A percentile compares a stretch with the other conserved stretches of the same genome.
Evolutionary conservation across 2,888 invertebrate species (phyloP).

Genomic region (Orthonevra nobilis): DNA sequence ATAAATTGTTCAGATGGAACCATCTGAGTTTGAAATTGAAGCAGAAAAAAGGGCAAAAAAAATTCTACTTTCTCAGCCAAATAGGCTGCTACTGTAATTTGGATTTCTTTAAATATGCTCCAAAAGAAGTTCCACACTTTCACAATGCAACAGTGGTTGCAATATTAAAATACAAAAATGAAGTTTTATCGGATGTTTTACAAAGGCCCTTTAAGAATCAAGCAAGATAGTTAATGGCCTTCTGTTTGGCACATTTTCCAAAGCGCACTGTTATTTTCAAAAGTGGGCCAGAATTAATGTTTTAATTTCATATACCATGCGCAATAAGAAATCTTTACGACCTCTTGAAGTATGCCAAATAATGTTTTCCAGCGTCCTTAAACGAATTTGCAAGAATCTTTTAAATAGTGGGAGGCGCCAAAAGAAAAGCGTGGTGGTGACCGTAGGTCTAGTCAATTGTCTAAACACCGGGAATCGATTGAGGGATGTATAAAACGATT

Average conservation of each 20-base stretch:
- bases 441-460: constrained; percentile 8
- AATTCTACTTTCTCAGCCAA: neutral
- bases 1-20: neutral
- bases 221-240: neutral
- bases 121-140: neutral
- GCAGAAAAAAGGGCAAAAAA: neutral
- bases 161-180: neutral
- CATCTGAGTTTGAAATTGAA: neutral
- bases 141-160: neutral
- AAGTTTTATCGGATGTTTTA: neutral
- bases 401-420: constrained; percentile 11
- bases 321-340: neutral
- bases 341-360: neutral
- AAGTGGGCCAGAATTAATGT: neutral
- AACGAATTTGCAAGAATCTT: neutral
- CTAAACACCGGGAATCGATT: constrained; percentile 5
- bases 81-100: neutral
- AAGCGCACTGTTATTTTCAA: neutral
- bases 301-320: neutral
- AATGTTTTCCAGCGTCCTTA: neutral
- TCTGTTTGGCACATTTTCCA: too few species aligned
- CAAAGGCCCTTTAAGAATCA: neutral
- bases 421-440: constrained; percentile 15
- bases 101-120: neutral
- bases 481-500: constrained; percentile 15